Evolutionary conservation across 2,797 vertebrate genomes (phyloP), one percentile per base, ranked within the genome.

Genomic region (Muscicapa comitata): DNA sequence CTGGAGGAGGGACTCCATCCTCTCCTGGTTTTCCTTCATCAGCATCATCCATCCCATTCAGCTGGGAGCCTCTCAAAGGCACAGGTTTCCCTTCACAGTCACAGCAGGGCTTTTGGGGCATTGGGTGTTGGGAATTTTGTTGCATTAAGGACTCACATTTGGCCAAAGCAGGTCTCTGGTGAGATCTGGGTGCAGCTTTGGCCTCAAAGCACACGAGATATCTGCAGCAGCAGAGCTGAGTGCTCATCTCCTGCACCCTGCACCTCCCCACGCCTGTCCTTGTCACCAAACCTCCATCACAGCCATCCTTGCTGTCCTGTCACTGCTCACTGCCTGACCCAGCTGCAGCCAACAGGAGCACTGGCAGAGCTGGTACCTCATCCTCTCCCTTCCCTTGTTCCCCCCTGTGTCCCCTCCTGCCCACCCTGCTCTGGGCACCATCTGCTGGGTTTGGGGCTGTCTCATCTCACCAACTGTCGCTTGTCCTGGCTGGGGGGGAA

Each of bases 401-500:
- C 58, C 63, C 74, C 50, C 66, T 3, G 31, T 14, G 3, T 65
- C 55, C 31, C 55, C 42, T 81, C 29, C 31, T 85, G 38, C 85
- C 89, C 94, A 29, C 57, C 77, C 78, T 57, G 74, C 80, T 85
- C 89, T 93, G 89, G 93, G 94, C 88, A 96, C 96, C 95, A 96
- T 94, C 96, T 96, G 95, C 66, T 86, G 91, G 38, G 13, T 85
- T 94, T 88, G 61, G 90, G 90, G 79, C 94, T 90, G 82, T 80
- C 93, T 96, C 91, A 65, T 91, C 93, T 95, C 90, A 84, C 96
- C 95, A 95, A 91, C 94, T 95, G 95, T 93, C 94, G 25, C 67
- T 91, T 95, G 89, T 97, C 94, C 94, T 93, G 87, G 72, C 90
- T 88, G n/a, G 38, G 88, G 77, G 86, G 67, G 59, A 87, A 93